Evolutionary conservation across 2,888 invertebrate genomes (phyloP), one percentile per base, ranked within the genome.

Genomic region (Mesorhabditis belari): DNA sequence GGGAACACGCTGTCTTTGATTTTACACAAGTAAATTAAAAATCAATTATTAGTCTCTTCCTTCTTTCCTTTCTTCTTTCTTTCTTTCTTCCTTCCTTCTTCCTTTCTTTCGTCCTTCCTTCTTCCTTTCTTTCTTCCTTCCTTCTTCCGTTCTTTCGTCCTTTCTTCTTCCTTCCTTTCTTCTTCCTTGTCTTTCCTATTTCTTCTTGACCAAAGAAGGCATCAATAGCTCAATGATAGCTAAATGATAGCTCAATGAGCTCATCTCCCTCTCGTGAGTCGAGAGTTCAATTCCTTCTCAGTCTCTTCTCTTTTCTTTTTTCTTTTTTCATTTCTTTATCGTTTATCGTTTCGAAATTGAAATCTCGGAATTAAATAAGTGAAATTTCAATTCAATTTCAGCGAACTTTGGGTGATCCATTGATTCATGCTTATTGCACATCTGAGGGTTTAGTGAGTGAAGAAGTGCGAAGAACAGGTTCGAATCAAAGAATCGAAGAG

Each of bases 401-500:
- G 19, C 61, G 61, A n/a, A 77, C 77, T 3, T 56, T 60, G n/a
- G 61, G 67, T 21, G 74, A 78, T 35, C 64, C 73, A 6, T 55
- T 76, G 50, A 74, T 78, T 51, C 66, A 67, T 28, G 70, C 75
- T 17, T 73, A 71, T 62, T 75, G 74, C 23, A 76, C 77, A 6
- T 74, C 74, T 56, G 80, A 80, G 56, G 80, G 78, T 1, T 68
- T 78, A 5, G 77, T 79, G 19, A 76, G 77, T 1, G 76, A 80
- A 58, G 80, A 80, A 63, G 78, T 80, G 24, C 65, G 79, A 24
- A 62, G 79, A 35, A 80, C 80, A 35, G 79, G 77, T 69, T 29
- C n/a, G n/a, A 5, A 28, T 24, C 24, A 35, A 6, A 53, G 4
- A 27, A 58, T 44, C 5, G 53, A 27, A 25, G 3, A n/a, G 5